These are phyloP conservation scores for Thysanoteuthis rhombus DNA, from an alignment of 2,888 invertebrate species.

Conservation along the genomic window DNA sequence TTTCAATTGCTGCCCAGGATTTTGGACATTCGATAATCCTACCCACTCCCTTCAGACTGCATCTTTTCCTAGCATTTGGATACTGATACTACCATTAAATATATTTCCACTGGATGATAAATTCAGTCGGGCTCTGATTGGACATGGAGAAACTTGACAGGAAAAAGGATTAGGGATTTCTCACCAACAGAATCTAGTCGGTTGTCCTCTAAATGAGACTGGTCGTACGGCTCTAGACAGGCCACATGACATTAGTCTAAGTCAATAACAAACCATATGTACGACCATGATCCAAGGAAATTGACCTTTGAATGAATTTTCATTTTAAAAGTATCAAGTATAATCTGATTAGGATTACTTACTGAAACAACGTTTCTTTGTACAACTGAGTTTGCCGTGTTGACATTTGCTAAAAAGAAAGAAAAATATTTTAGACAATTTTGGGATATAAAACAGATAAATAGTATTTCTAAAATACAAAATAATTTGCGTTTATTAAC, in stretches of 20 bases:
- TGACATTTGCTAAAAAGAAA: neutral
- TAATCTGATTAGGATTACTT: neutral
- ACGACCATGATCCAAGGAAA: neutral
- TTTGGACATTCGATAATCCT: no score
- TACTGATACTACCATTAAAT: no score
- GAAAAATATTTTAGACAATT: neutral
- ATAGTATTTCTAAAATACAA: neutral
- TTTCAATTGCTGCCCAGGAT: no score
- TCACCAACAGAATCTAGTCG: neutral
- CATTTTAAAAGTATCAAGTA: neutral
- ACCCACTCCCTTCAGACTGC: no score
- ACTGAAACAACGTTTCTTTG: neutral
- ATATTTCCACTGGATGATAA: no score
- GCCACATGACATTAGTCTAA: no score
- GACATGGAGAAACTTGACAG: neutral
- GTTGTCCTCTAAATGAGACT: neutral
- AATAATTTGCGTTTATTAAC: neutral
- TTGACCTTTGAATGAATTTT: neutral
- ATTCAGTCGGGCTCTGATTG: neutral
- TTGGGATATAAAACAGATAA: neutral
- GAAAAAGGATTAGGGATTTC: neutral
- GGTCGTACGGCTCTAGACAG: neutral
- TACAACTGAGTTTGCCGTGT: neutral
- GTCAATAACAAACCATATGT: neutral
- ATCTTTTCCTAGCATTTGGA: no score